Base-by-base conservation (phyloP, 2,888 invertebrate species). In the Strigamia transsilvanica region DNA sequence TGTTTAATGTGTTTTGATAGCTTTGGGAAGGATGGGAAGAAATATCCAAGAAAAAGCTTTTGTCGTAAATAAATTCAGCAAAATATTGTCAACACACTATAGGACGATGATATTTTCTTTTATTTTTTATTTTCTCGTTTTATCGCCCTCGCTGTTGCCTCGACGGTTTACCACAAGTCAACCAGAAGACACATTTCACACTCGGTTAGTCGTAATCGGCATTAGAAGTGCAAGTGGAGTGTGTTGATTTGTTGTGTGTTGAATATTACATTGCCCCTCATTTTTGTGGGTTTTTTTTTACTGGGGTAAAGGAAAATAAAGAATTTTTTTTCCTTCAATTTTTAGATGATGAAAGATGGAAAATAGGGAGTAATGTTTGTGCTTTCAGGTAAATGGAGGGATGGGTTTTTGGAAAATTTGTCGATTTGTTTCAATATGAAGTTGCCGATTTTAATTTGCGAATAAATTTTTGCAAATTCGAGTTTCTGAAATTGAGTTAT, bases 1-100 rank as follows among this genome's bases (percentile, higher is more conserved):
- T n/a, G 61, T 66, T 66, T 38, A 38, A 66, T 66, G 61, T 61
- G 61, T 66, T 66, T 66, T 66, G 61, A 66, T n/a, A 66, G 61
- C 61, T 21, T 13, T 6, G 21, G 5, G 61, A 66, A 23, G 18
- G 1, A 66, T 6, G 21, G 21, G 61, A 66, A 23, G 18, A 66
- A 66, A 66, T 66, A 66, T 18, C 21, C 61, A 21, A 51, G 61
- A 66, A 66, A 66, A 21, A 23, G 23, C 61, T 66, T 21, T 6
- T 6, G 21, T 23, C 61, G 12, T 66, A 66, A 66, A 66, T 66
- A 66, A 66, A 66, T 66, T 66, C 18, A 2, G 61, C 61, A 66
- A 66, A 18, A 66, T 66, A 23, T 66, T 66, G 61, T 66, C 61
- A 66, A 66, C 61, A 66, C 1, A 0, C 21, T 6, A 21, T 23